Evolutionary conservation across 64 coral and sea anemone species (phyloP), one percentile per base, ranked within the genome.

Genomic region (Pocillopora damicornis): DNA sequence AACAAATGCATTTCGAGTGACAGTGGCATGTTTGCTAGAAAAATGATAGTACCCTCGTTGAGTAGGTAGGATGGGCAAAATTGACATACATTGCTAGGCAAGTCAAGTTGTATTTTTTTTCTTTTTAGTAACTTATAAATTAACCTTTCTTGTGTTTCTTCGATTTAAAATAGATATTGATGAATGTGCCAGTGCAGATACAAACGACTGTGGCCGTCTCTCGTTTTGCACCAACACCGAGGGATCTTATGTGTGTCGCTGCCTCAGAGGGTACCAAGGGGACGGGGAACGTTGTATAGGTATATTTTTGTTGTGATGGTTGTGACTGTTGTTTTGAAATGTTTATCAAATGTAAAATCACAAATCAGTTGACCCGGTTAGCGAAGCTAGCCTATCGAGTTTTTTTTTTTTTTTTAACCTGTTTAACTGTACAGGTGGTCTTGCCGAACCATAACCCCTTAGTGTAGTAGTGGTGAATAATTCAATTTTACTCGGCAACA

Each of bases 271-370:
- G 23, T 85, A 72, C 58, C 15, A 73, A 38, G 81, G 65, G 0
- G 81, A 85, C 12, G 89, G 93, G 16, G 78, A 30, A 75, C 25
- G 38, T 17, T 95, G 93, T 60, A 20, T 58, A 85, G 93, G 93
- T 95, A 56, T 7, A 30, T 80, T 13, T 79, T 30, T 30, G 30
- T 30, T 30, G 30, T 30, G 30, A 30, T 30, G 0, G 30, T 30
- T 59, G 7, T 30, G 4, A 23, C 22, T 2, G 10, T 71, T 67
- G 14, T 67, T 15, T 20, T 2, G 42, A 51, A 51, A 4, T 51
- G 1, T 51, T 51, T 51, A 4, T 51, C 42, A 51, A 51, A 7
- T 51, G 7, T 51, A 4, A 7, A 51, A 51, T 51, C 42, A 2
- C 42, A 2, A 51, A 51, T 51, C 42, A 51, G 3, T 51, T 51